Conservation (phyloP, 2,113 vertebrate genomes). For the Pleuronectes platessa region DNA sequence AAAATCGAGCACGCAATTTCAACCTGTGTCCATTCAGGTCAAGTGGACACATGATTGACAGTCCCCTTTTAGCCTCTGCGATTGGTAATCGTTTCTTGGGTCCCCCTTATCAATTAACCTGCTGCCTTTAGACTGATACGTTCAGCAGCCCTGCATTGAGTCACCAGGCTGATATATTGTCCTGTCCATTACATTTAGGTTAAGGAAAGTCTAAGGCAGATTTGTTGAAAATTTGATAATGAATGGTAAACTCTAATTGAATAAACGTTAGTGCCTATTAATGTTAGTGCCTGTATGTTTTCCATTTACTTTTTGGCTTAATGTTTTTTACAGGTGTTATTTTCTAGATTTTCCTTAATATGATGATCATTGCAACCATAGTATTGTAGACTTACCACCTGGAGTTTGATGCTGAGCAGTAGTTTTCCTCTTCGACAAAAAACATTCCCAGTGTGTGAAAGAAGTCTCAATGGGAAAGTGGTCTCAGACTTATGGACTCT, state of each 20-base stretch:
- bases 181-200: conserved; percentile 26
- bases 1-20: conserved; percentile 50
- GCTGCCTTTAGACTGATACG: conserved; percentile 49
- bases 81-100: conserved; percentile 77
- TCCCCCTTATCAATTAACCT: conserved; percentile 78
- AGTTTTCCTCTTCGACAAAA: background rate
- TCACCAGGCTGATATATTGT: conserved; percentile 44
- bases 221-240: conserved; percentile 24
- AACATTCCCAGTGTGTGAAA: background rate
- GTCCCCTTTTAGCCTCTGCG: conserved; percentile 66
- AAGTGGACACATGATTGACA: conserved; percentile 78
- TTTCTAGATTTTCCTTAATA: too few relatives aligned
- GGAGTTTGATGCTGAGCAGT: too few relatives aligned
- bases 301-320: background rate
- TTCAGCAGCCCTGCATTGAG: conserved; percentile 52
- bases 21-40: conserved; percentile 52
- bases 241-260: conserved; percentile 5
- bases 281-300: too few relatives aligned
- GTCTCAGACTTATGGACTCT: background rate
- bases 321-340: too few relatives aligned
- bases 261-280: background rate
- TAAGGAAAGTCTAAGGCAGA: conserved; percentile 2
- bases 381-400: background rate
- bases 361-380: too few relatives aligned
- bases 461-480: conserved; percentile 15